These are phyloP conservation scores for Cherax destructor DNA, from an alignment of 1,140 invertebrate species.

Conservation along the genomic window DNA sequence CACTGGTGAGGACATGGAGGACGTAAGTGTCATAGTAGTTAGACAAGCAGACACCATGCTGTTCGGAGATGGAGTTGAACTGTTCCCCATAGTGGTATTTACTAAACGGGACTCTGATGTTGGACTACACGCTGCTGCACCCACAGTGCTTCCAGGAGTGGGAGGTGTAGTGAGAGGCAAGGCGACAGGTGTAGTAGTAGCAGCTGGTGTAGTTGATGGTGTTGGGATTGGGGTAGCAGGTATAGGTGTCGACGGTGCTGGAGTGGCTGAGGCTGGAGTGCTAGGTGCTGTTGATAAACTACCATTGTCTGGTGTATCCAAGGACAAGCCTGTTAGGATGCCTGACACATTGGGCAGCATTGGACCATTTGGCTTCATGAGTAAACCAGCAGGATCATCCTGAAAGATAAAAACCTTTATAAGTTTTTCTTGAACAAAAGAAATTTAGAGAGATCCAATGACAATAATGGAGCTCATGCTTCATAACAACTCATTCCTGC, in stretches of 20 bases:
- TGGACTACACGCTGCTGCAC: slow-evolving; percentile 1
- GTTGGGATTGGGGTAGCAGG: not conserved
- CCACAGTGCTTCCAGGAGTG: slow-evolving; percentile 32
- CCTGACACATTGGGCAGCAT: slow-evolving; percentile 39
- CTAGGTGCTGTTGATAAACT: slow-evolving; percentile 57
- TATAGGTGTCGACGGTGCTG: slow-evolving; percentile 32
- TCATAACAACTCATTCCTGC: not conserved
- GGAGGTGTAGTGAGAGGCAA: slow-evolving; percentile 50
- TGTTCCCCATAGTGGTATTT: not conserved
- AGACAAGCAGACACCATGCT: slow-evolving; percentile 6
- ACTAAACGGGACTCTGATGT: slow-evolving; percentile 10
- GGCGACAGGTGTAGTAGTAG: slow-evolving; percentile 35
- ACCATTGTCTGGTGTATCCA: slow-evolving; percentile 45
- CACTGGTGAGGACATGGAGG: slow-evolving; percentile 28
- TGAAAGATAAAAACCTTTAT: not conserved
- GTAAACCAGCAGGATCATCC: slow-evolving; percentile 17
- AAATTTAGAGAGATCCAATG: not conserved
- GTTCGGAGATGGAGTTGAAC: slow-evolving; percentile 1
- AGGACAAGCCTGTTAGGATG: slow-evolving; percentile 10
- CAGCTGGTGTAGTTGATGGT: not conserved
- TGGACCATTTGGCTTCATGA: slow-evolving; percentile 52
- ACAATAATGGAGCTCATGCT: not conserved
- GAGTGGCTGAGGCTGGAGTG: slow-evolving; percentile 48
- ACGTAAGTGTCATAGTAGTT: slow-evolving; percentile 30
- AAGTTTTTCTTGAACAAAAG: not conserved